phyloP scores from a whole-genome alignment of 2,113 vertebrate species.

The Oncorhynchus keta region DNA sequence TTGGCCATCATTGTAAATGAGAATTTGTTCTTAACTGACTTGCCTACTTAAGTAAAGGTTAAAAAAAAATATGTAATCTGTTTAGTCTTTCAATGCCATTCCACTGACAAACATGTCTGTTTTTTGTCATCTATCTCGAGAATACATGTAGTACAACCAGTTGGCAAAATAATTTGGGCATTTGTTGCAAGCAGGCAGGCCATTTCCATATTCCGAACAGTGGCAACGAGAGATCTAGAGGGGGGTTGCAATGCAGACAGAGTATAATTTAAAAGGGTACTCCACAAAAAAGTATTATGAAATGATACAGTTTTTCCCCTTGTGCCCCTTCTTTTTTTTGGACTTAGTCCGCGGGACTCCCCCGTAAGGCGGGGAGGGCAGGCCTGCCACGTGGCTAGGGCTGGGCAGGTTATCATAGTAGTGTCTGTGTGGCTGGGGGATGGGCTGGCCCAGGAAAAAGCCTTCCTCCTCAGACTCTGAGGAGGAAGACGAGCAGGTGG shows the following conservation, averaged over 20 bases:
- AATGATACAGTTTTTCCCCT: slow-evolving; percentile 98
- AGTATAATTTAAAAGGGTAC: too few species aligned
- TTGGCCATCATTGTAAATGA: too few species aligned
- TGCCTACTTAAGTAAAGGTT: too few species aligned
- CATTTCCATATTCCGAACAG: slow-evolving; percentile 35
- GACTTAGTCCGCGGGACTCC: slow-evolving; percentile 83
- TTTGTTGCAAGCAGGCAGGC: slow-evolving; percentile 40
- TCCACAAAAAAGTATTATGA: slow-evolving; percentile 72
- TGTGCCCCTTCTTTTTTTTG: slow-evolving; percentile 95
- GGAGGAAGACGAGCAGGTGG: slow-evolving; percentile 89
- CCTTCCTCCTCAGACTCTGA: slow-evolving; percentile 97
- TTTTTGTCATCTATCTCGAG: not conserved
- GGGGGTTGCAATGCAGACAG: not conserved
- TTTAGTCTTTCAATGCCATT: slow-evolving; percentile 63
- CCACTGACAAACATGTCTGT: slow-evolving; percentile 58
- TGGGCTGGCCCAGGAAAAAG: slow-evolving; percentile 95
- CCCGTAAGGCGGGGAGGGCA: slow-evolving; percentile 78
- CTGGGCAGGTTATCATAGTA: slow-evolving; percentile 87
- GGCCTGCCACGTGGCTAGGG: slow-evolving; percentile 72
- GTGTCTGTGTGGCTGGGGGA: slow-evolving; percentile 87
- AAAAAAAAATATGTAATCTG: too few species aligned
- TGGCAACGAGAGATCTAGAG: slow-evolving; percentile 10
- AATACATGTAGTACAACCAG: not conserved
- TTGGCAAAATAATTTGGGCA: not conserved
- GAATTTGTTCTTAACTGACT: too few species aligned